Evolutionary conservation across 2,888 invertebrate species (phyloP).

Genomic region (Diplolepis rosae): DNA sequence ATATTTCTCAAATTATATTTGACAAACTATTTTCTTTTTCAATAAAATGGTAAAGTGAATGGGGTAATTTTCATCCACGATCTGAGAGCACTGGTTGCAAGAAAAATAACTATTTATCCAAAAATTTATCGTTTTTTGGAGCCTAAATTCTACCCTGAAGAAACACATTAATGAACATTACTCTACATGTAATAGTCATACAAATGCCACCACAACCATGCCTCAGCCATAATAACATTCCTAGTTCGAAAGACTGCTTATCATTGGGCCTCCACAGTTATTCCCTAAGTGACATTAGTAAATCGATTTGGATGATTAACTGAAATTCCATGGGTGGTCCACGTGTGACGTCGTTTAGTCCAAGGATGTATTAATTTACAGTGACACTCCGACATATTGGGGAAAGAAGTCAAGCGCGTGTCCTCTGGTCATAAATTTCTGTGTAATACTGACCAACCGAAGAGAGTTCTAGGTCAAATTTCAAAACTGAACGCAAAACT

Average conservation of each 20-base stretch:
- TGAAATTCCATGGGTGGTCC: slow-evolving; percentile 25
- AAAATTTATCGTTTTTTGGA: too few species aligned
- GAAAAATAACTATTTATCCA: too few species aligned
- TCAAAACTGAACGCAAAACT: slow-evolving; percentile 18
- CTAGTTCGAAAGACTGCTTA: slow-evolving; percentile 2
- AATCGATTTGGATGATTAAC: slow-evolving; percentile 27
- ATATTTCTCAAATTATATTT: too few species aligned
- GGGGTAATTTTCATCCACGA: too few species aligned
- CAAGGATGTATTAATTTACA: slow-evolving; percentile 25
- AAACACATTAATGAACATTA: too few species aligned
- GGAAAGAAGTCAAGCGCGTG: slow-evolving; percentile 6
- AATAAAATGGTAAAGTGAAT: too few species aligned
- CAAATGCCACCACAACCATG: background rate
- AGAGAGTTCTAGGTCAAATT: slow-evolving; percentile 24
- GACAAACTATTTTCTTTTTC: too few species aligned
- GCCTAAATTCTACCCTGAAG: too few species aligned
- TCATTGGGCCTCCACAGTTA: background rate
- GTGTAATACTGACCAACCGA: slow-evolving; percentile 21
- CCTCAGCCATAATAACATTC: slow-evolving; percentile 4
- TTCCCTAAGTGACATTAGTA: slow-evolving; percentile 20
- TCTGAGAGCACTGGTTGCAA: too few species aligned
- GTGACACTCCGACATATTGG: slow-evolving; percentile 27
- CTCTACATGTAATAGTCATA: too few species aligned
- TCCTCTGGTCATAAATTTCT: slow-evolving; percentile 19
- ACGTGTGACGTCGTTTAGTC: slow-evolving; percentile 13